A percentile compares a stretch with the other conserved stretches of the same genome.
These are phyloP conservation scores for Aphidoletes aphidimyza DNA, from an alignment of 2,888 invertebrate species.

Conservation along the genomic window DNA sequence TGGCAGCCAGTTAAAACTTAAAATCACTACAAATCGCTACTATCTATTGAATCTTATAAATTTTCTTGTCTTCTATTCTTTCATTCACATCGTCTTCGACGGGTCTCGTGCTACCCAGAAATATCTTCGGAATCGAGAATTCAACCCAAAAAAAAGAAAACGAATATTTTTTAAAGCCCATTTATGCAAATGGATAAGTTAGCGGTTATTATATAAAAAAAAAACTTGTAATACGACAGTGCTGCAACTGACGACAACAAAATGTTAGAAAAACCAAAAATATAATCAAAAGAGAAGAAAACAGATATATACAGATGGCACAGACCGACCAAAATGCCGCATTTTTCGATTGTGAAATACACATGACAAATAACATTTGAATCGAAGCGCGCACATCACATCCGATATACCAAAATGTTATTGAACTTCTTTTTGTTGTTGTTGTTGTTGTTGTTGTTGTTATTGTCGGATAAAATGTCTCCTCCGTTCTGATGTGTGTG, in stretches of 20 bases:
- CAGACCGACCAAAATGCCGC: background rate
- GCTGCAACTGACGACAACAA: background rate
- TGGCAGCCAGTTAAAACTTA: slow-evolving; percentile 4
- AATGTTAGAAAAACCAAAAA: background rate
- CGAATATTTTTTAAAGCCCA: background rate
- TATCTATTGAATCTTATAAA: no score
- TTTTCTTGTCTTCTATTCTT: background rate
- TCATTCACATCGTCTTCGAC: background rate
- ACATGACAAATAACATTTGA: background rate
- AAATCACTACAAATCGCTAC: background rate
- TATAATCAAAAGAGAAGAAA: background rate
- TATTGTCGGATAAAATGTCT: no score
- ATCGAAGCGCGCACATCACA: background rate
- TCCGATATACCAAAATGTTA: background rate
- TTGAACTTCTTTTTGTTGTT: background rate
- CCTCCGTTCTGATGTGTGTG: no score
- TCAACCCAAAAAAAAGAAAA: no score
- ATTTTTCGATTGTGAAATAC: background rate
- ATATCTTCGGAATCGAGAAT: no score
- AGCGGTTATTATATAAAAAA: slow-evolving; percentile 29
- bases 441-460: background rate
- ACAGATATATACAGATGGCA: background rate
- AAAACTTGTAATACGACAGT: background rate
- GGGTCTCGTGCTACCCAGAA: background rate
- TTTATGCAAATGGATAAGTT: slow-evolving; percentile 8